phyloP scores from a whole-genome alignment of 2,888 invertebrate species.

The Stomorhina lunata region DNA sequence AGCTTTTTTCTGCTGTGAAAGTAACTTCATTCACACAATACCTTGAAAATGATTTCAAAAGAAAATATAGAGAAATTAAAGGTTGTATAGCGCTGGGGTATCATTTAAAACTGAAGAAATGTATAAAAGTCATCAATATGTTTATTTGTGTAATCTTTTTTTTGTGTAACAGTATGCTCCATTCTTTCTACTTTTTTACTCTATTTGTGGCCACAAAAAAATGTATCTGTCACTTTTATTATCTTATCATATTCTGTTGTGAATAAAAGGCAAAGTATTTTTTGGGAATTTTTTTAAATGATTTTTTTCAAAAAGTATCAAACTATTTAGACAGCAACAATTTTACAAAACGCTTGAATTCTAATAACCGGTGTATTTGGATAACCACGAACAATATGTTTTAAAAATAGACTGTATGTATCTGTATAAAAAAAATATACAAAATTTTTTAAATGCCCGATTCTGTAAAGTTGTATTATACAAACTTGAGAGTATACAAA shows the following conservation, averaged over 20 bases:
- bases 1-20: constrained; percentile 42
- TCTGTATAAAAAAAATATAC: too few relatives aligned
- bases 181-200: neutral
- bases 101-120: neutral
- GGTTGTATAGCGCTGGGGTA: neutral
- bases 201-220: neutral
- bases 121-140: constrained; percentile 17
- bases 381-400: too few relatives aligned
- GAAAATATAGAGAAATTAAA: constrained; percentile 3
- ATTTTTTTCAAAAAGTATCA: too few relatives aligned
- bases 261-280: neutral
- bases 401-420: too few relatives aligned
- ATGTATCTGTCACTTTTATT: neutral
- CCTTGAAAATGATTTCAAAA: constrained; percentile 36
- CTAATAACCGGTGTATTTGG: too few relatives aligned
- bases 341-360: too few relatives aligned
- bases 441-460: too few relatives aligned
- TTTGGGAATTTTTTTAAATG: neutral
- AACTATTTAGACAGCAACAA: too few relatives aligned
- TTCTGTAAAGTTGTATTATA: too few relatives aligned
- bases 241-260: neutral
- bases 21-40: constrained; percentile 29
- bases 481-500: too few relatives aligned
- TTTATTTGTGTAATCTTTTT: neutral
- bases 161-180: neutral